Evolutionary conservation across 2,797 vertebrate species (phyloP).

Genomic region (Sebastes ruberrimus): DNA sequence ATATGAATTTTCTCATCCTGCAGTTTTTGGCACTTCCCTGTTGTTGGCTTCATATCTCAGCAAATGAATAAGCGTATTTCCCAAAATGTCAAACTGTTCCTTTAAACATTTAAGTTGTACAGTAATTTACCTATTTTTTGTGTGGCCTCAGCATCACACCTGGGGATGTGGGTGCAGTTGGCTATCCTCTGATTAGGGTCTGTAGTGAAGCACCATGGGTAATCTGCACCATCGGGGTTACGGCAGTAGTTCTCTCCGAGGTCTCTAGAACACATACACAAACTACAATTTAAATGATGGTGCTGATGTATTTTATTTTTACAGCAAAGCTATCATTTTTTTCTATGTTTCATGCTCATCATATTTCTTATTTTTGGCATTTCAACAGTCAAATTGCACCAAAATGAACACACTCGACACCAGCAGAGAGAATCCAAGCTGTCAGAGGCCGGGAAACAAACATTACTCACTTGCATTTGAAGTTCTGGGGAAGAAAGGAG

Average conservation of each 20-base stretch:
- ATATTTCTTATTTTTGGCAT: conserved; percentile 1
- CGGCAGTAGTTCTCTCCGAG: conserved; percentile 95
- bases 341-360: background rate
- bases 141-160: conserved; percentile 83
- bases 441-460: background rate
- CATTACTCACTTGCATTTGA: conserved; percentile 97
- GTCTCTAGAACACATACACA: conserved; percentile 83
- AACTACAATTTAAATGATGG: conserved; percentile 65
- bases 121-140: conserved; percentile 75
- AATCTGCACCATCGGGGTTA: conserved; percentile 94
- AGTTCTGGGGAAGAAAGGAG: conserved; percentile 91
- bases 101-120: background rate
- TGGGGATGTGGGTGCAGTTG: conserved; percentile 94
- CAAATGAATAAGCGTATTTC: background rate
- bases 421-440: background rate
- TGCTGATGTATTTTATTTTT: conserved; percentile 21
- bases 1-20: no score
- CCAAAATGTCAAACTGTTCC: background rate
- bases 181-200: conserved; percentile 91
- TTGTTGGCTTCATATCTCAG: background rate
- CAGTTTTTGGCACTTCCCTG: no score
- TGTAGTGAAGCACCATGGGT: conserved; percentile 97
- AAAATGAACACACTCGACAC: background rate
- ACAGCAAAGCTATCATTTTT: background rate
- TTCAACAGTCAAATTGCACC: conserved; percentile 3